Evolutionary conservation across 1,140 invertebrate genomes (phyloP).

Genomic region (Pachyrhynchus sulphureomaculatus): DNA sequence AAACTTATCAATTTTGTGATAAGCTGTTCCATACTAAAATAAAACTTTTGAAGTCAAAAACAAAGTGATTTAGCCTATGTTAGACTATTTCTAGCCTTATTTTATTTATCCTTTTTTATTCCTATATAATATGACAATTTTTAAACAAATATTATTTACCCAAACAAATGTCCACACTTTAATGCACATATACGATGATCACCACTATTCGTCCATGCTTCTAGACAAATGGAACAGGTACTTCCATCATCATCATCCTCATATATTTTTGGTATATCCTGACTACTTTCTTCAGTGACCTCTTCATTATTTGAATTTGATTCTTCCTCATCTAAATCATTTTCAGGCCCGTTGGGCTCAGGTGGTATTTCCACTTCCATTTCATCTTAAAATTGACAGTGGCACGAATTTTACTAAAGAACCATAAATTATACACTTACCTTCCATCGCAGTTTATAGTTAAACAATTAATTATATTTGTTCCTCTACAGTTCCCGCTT

Average conservation of each 20-base stretch:
- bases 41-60: too few species aligned
- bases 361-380: neutral
- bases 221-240: constrained; percentile 84
- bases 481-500: too few species aligned
- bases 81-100: too few species aligned
- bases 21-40: too few species aligned
- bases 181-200: constrained; percentile 79
- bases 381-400: neutral
- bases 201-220: constrained; percentile 82
- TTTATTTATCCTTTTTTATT: too few species aligned
- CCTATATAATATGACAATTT: too few species aligned
- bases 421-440: too few species aligned
- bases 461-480: too few species aligned
- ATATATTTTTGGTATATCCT: neutral
- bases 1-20: too few species aligned
- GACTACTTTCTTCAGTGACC: neutral
- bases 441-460: too few species aligned
- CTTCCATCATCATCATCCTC: constrained; percentile 59
- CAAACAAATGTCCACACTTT: constrained; percentile 91
- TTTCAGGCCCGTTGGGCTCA: neutral
- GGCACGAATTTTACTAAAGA: neutral
- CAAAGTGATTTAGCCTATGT: too few species aligned
- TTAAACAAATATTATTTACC: too few species aligned
- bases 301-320: neutral
- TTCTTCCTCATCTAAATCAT: neutral